Percentiles rank a stretch among this genome's conserved stretches.
phyloP scores from a whole-genome alignment of 2,888 invertebrate species.

The Cabera pusaria region DNA sequence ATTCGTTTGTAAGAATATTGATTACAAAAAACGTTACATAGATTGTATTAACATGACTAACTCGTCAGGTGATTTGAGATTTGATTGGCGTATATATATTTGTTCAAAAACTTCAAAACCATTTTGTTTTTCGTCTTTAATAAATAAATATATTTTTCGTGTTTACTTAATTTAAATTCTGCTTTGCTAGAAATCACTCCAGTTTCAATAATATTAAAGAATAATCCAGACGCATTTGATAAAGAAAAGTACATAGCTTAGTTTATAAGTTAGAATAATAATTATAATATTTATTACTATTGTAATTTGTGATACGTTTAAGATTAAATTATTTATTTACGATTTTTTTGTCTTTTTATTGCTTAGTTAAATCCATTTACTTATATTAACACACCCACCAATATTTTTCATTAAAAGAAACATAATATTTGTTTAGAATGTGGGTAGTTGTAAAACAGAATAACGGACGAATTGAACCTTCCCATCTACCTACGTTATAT shows the following conservation, averaged over 20 bases:
- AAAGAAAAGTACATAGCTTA: slow-evolving; percentile 79
- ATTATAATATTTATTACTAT: slow-evolving; percentile 65
- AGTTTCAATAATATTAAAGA: slow-evolving; percentile 28
- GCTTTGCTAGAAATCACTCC: slow-evolving; percentile 43
- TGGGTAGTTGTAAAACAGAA: not conserved
- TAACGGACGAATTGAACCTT: not conserved
- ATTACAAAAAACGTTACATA: too few species aligned
- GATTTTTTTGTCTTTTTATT: slow-evolving; percentile 24
- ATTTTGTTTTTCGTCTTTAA: slow-evolving; percentile 30
- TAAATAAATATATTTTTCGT: too few species aligned
- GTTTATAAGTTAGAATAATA: slow-evolving; percentile 58
- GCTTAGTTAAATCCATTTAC: too few species aligned
- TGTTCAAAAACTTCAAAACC: too few species aligned
- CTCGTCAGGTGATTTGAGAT: too few species aligned
- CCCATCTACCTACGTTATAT: not conserved
- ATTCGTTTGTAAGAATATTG: too few species aligned
- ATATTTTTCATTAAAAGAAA: too few species aligned
- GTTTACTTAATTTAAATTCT: slow-evolving; percentile 36
- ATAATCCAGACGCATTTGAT: slow-evolving; percentile 81
- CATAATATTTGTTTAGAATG: not conserved
- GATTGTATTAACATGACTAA: too few species aligned
- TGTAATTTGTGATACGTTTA: slow-evolving; percentile 63
- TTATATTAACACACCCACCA: too few species aligned
- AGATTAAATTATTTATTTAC: slow-evolving; percentile 67
- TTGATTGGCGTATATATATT: too few species aligned